Evolutionary conservation across 2,797 vertebrate species (phyloP), one percentile per base, ranked within the genome.

Genomic region (Heteromormyrus szaboi): DNA sequence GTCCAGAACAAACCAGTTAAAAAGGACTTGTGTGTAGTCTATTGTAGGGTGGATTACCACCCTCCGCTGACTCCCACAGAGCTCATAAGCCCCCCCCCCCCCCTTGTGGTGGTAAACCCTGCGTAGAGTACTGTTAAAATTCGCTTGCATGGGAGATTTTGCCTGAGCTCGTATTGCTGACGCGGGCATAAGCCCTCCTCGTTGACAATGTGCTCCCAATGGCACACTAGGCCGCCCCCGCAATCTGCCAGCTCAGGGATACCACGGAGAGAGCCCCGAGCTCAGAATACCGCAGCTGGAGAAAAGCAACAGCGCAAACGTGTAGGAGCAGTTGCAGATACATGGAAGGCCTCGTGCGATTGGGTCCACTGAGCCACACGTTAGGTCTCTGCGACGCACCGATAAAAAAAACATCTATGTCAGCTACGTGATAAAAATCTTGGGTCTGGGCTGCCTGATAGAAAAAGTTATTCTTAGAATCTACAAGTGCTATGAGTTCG

Each of bases 81-180:
- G 91, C 92, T 92, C 90, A 89, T 95, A 93, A 96, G 95, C 95
- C 94, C 89, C 87, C 89, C 89, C 25, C 25, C 19, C 19, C 88
- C 88, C 22, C 95, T 96, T 96, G 95, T 96, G 92, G 91, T 89
- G 89, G 51, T 95, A 96, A 96, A 92, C 93, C 93, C 91, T 94
- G n/a, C 2, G n/a, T 62, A 68, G 92, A 89, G 89, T 90, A 81
- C 90, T 56, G 93, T 93, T 91, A 93, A 96, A 90, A 96, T 93
- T 92, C 91, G 94, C 95, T 95, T 93, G 94, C 93, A 92, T 94
- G 95, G 91, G 93, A 93, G 95, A 88, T 95, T 96, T 96, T 92
- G 92, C 91, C 93, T 90, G 90, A 81, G 89, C 65, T 12, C 85
- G 91, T 91, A 95, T 90, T 95, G 96, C 96, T 96, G 96, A 96